Evolutionary conservation across 2,888 invertebrate genomes (phyloP), one percentile per base, ranked within the genome.

Genomic region (Lysandra bellargus): DNA sequence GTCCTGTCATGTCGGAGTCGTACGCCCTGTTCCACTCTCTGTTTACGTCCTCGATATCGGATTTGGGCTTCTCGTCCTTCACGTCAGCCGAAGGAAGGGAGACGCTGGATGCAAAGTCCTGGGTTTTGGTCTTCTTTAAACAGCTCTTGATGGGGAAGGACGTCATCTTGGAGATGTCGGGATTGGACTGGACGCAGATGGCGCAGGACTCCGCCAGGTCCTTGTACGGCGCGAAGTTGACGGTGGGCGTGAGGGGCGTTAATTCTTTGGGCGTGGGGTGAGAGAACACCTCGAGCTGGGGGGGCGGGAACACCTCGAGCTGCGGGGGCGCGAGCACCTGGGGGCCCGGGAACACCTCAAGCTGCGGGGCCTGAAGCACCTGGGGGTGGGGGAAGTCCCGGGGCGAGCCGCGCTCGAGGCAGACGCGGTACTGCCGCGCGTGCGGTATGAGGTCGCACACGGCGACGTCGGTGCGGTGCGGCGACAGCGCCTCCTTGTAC

Each of bases 351-450:
- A 53, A 53, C 53, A 53, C 53, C 77, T 88, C 60, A 1, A n/a
- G 17, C 6, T 17, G n/a, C 6, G 60, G n/a, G 17, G 60, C n/a
- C 2, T 0, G 9, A 0, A 14, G 85, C 85, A 1, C 88, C 87
- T 14, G 57, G 57, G 57, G 4, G 17, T 1, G 4, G 4, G 57
- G 57, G 17, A 57, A 57, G 14, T 88, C 61, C 23, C 23, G 7
- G 23, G n/a, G n/a, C 23, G n/a, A 0, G 23, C 95, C 95, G 5
- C 96, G 88, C 83, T 96, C 96, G 23, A 96, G 94, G 84, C 95
- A 96, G 4, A 95, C 95, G 49, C 95, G 89, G 0, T 95, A 95
- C 85, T 87, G 80, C 61, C 57, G 80, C 76, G 72, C 83, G 82
- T 85, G 88, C 1, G 93, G 92, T 75, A 94, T 93, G 79, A 94